These are phyloP conservation scores for Lacerta bilineata DNA, from an alignment of 2,797 vertebrate genomes.

Conservation along the genomic window DNA sequence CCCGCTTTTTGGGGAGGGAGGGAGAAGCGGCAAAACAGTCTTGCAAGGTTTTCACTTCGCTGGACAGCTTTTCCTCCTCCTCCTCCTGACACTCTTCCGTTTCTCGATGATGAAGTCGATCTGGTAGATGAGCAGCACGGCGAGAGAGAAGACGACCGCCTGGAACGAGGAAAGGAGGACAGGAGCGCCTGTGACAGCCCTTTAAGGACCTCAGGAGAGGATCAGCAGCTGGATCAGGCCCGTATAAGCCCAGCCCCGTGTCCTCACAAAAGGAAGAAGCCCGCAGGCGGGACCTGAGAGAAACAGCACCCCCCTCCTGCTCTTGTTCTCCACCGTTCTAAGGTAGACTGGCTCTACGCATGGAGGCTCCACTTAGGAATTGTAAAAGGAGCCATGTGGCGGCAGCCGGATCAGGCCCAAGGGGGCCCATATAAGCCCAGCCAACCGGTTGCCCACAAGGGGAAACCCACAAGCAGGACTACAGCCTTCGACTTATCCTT, in stretches of 20 bases:
- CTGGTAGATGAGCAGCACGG: conserved; percentile 66
- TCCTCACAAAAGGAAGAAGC: not conserved
- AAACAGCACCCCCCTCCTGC: too few relatives aligned
- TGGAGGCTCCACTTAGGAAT: too few relatives aligned
- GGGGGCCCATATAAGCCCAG: too few relatives aligned
- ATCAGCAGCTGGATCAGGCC: too few relatives aligned
- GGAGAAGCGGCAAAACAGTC: too few relatives aligned
- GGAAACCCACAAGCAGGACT: not conserved
- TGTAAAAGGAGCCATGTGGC: too few relatives aligned
- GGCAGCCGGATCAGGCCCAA: too few relatives aligned
- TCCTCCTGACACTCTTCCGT: conserved; percentile 1
- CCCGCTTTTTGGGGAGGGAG: too few relatives aligned
- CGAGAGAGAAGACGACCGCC: conserved; percentile 71
- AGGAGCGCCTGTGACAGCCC: not conserved
- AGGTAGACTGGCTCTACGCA: too few relatives aligned
- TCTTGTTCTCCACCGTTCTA: too few relatives aligned
- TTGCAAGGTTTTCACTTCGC: not conserved
- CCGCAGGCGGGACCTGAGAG: not conserved
- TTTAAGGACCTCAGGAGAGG: not conserved
- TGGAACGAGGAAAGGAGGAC: conserved; percentile 41
- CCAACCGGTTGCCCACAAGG: not conserved
- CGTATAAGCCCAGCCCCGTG: too few relatives aligned
- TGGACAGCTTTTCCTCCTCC: not conserved
- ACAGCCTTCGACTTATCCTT: too few relatives aligned
- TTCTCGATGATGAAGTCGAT: conserved; percentile 65